These are phyloP conservation scores for Saccostrea echinata DNA, from an alignment of 1,140 invertebrate genomes.

Conservation along the genomic window DNA sequence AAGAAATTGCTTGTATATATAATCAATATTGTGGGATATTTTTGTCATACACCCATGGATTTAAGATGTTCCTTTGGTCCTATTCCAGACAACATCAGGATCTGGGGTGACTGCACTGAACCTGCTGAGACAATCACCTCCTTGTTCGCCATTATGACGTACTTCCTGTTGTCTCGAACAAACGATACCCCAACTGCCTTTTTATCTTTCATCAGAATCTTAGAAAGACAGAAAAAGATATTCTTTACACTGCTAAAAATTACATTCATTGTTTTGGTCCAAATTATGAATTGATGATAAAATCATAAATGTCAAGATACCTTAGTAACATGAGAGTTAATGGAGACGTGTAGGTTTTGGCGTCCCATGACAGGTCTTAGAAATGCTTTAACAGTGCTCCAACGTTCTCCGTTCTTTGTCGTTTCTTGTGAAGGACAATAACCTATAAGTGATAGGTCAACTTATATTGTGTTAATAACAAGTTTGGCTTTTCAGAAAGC, in stretches of 20 bases:
- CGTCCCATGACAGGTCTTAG: slow-evolving; percentile 65
- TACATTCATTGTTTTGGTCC: too few species aligned
- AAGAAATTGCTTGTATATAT: too few species aligned
- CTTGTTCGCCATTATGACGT: slow-evolving; percentile 85
- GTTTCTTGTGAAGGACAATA: slow-evolving; percentile 64
- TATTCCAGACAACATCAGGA: slow-evolving; percentile 94
- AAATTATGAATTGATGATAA: too few species aligned
- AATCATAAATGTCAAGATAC: slow-evolving; percentile 43
- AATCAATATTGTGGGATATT: neutral
- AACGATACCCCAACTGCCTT: slow-evolving; percentile 75
- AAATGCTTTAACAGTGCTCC: slow-evolving; percentile 68
- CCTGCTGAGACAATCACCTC: slow-evolving; percentile 92
- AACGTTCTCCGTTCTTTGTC: slow-evolving; percentile 63
- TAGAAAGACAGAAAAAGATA: neutral
- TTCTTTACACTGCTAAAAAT: too few species aligned
- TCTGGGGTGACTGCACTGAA: slow-evolving; percentile 91
- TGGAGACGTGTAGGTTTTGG: slow-evolving; percentile 69
- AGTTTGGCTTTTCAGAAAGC: too few species aligned
- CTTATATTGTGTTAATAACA: neutral
- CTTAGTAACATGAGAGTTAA: slow-evolving; percentile 65
- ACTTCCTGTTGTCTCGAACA: slow-evolving; percentile 74
- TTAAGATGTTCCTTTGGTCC: slow-evolving; percentile 83
- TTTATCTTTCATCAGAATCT: slow-evolving; percentile 59
- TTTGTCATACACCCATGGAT: slow-evolving; percentile 39
- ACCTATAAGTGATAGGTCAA: slow-evolving; percentile 31